Evolutionary conservation across 2,797 vertebrate genomes (phyloP).

Genomic region (Lithobates pipiens): DNA sequence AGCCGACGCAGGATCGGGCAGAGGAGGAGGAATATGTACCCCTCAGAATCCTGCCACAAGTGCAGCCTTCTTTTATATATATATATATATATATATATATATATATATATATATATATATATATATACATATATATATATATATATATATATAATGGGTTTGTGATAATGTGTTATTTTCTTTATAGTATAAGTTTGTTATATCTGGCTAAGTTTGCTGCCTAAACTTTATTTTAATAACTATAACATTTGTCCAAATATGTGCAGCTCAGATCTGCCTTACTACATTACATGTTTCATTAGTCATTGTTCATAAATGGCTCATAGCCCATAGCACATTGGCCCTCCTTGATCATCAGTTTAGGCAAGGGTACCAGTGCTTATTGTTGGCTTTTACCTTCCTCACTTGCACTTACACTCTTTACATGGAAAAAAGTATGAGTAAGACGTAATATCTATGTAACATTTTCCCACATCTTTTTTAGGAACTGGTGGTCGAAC

Average conservation of each 20-base stretch:
- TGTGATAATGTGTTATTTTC: background rate
- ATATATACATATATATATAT: too few species aligned
- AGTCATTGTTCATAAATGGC: background rate
- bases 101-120: too few species aligned
- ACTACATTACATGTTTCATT: background rate
- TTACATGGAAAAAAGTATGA: constrained; percentile 44
- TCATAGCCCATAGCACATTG: background rate
- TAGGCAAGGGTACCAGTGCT: background rate
- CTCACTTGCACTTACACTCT: background rate
- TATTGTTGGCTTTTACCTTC: background rate
- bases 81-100: too few species aligned
- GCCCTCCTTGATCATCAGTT: background rate
- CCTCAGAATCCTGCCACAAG: too few species aligned
- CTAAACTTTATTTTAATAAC: background rate
- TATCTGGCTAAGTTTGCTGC: background rate
- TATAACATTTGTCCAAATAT: background rate
- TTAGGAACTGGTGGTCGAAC: constrained; percentile 44
- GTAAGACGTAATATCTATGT: constrained; percentile 40
- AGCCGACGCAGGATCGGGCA: too few species aligned
- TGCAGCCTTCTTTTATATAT: too few species aligned
- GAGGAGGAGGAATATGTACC: too few species aligned
- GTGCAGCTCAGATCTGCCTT: background rate
- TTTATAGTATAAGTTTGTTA: background rate
- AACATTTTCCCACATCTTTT: constrained; percentile 43
- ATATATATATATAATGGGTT: too few species aligned